A percentile compares a stretch with the other conserved stretches of the same genome.
These are phyloP conservation scores for Mohoua ochrocephala DNA, from an alignment of 2,113 vertebrate genomes.

Conservation along the genomic window DNA sequence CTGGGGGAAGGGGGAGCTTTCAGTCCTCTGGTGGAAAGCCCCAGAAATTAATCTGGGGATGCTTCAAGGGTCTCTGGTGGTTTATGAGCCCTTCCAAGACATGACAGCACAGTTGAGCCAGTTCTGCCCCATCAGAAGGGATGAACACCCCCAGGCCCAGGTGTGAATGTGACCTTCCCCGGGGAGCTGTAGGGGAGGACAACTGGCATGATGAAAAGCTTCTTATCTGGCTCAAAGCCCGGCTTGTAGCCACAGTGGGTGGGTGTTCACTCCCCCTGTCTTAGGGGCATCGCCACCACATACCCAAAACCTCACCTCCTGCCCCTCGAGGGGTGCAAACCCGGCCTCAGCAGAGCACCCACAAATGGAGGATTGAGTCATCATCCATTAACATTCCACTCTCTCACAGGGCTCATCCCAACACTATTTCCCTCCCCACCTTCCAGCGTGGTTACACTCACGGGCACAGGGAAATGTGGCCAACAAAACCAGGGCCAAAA, in stretches of 20 bases:
- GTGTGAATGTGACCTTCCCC: background rate
- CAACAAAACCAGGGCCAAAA: background rate
- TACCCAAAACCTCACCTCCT: background rate
- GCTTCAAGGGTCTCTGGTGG: background rate
- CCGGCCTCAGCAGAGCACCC: background rate
- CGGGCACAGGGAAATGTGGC: background rate
- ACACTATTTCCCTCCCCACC: background rate
- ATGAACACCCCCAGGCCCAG: background rate
- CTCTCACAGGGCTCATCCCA: background rate
- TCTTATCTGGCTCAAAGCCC: accelerated
- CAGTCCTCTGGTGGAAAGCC: background rate
- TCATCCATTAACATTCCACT: background rate
- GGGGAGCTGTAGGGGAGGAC: accelerated
- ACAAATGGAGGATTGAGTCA: accelerated
- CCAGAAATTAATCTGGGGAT: background rate
- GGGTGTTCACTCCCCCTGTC: background rate
- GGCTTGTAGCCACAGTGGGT: accelerated
- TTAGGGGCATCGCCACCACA: accelerated
- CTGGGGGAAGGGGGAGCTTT: background rate
- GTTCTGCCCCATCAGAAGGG: background rate
- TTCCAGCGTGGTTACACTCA: background rate
- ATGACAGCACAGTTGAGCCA: background rate
- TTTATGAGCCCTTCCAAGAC: background rate
- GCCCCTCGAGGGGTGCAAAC: background rate
- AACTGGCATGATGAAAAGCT: background rate